Conservation (phyloP, 2,797 vertebrate genomes). For the Spinibarbus caldwelli region DNA sequence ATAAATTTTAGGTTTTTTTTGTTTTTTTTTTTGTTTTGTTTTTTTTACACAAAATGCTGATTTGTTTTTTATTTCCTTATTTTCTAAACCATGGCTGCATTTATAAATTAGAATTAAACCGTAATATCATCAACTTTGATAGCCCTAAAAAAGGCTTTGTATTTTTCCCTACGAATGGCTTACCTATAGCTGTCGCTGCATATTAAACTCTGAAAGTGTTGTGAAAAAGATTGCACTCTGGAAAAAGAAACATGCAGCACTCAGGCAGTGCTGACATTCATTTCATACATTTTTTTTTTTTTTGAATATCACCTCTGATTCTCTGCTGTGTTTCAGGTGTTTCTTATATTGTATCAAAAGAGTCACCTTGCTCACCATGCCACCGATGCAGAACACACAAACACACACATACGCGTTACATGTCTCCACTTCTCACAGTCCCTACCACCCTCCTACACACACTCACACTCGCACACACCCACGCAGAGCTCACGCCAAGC, state of each 20-base stretch:
- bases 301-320: neutral
- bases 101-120: too few species aligned
- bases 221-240: too few species aligned
- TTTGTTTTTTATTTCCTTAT: too few species aligned
- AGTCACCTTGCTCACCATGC: conserved; percentile 77
- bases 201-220: too few species aligned
- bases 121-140: neutral
- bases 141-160: neutral
- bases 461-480: conserved; percentile 50
- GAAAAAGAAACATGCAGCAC: neutral
- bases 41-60: too few species aligned
- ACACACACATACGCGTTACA: conserved; percentile 53
- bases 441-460: conserved; percentile 53
- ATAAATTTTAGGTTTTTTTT: too few species aligned
- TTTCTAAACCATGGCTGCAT: too few species aligned
- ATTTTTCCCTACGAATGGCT: neutral
- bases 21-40: too few species aligned
- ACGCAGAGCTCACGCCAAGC: conserved; percentile 54
- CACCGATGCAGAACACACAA: conserved; percentile 35
- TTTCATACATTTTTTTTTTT: neutral
- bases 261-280: conserved; percentile 3
- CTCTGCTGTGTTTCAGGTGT: neutral
- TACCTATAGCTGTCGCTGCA: neutral
- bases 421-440: conserved; percentile 64
- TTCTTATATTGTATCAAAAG: conserved; percentile 60